Conservation (phyloP, 2,113 vertebrate genomes). For the Bubo blakistoni region DNA sequence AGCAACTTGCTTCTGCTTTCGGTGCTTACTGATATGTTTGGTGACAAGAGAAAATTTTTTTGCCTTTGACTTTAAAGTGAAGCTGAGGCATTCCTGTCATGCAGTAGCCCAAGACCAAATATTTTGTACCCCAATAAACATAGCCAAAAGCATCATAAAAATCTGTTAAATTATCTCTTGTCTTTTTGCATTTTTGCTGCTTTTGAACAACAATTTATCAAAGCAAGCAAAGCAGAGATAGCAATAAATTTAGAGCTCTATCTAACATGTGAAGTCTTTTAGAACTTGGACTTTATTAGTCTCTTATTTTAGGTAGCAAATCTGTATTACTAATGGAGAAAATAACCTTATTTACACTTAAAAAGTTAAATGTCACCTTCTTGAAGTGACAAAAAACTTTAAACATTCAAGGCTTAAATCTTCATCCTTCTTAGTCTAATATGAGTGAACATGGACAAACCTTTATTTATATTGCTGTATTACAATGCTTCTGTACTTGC, state of each 20-base stretch:
- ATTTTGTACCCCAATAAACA: not conserved
- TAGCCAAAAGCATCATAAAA: not conserved
- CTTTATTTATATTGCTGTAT: not conserved
- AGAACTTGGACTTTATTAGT: not conserved
- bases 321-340: not conserved
- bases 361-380: not conserved
- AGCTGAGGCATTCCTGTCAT: not conserved
- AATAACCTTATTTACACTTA: not conserved
- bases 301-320: not conserved
- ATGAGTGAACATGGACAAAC: not conserved
- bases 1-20: not conserved
- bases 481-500: not conserved
- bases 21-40: not conserved
- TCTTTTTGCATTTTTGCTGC: not conserved
- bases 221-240: not conserved
- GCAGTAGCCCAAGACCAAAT: not conserved
- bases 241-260: not conserved
- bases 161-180: not conserved
- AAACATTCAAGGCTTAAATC: not conserved
- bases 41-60: not conserved
- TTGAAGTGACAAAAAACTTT: not conserved
- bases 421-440: not conserved
- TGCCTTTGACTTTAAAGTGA: not conserved
- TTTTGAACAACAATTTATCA: not conserved
- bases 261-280: not conserved